Evolutionary conservation across 2,113 vertebrate species (phyloP).

Genomic region (Cariama cristata): DNA sequence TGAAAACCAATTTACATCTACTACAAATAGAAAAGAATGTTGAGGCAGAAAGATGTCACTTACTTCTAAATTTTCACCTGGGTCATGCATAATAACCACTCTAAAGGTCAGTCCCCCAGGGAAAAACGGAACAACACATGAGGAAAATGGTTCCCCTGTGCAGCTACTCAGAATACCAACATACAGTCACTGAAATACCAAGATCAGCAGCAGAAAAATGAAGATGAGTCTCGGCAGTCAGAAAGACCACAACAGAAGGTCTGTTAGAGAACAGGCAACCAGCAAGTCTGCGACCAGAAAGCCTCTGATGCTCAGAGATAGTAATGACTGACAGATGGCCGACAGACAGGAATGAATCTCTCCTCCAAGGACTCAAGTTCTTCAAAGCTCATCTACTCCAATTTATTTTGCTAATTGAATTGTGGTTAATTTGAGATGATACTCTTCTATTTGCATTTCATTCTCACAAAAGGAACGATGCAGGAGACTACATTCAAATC

Average conservation of each 20-base stretch:
- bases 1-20: not conserved
- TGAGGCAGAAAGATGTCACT: not conserved
- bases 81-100: not conserved
- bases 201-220: not conserved
- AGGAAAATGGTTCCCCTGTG: not conserved
- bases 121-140: not conserved
- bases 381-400: not conserved
- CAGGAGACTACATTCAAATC: not conserved
- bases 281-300: not conserved
- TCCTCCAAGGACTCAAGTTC: not conserved
- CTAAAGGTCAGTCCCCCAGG: not conserved
- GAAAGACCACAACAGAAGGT: not conserved
- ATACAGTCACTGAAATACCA: not conserved
- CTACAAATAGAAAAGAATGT: not conserved
- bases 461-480: not conserved
- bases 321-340: not conserved
- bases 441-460: not conserved
- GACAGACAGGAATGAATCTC: not conserved
- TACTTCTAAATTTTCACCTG: not conserved
- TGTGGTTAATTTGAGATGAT: not conserved
- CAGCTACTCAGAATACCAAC: not conserved
- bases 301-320: not conserved
- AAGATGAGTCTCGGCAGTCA: not conserved
- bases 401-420: constrained; percentile 4
- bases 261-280: not conserved